phyloP scores from a whole-genome alignment of 2,113 vertebrate genomes.

The Pholis gunnellus region DNA sequence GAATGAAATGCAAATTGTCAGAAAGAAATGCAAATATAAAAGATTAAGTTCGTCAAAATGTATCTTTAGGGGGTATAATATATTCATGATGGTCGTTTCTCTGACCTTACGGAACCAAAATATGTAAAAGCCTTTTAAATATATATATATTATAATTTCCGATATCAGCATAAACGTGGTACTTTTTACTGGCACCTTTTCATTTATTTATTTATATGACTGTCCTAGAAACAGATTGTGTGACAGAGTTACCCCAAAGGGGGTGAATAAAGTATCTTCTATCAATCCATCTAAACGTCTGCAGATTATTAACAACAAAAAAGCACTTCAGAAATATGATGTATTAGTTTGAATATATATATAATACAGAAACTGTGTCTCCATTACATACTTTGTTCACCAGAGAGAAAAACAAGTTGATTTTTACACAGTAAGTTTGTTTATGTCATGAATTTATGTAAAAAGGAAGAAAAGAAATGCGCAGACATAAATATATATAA shows the following conservation, averaged over 20 bases:
- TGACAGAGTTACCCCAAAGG: too few species aligned
- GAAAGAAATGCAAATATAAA: not conserved
- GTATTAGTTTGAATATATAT: not conserved
- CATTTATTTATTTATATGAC: too few species aligned
- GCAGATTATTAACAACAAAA: not conserved
- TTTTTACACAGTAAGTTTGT: too few species aligned
- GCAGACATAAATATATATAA: not conserved
- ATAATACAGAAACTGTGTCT: not conserved
- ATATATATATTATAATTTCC: not conserved
- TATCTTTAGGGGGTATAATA: not conserved
- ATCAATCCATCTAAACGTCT: not conserved
- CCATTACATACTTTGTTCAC: not conserved
- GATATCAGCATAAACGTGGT: not conserved
- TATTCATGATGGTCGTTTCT: not conserved
- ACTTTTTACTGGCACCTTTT: too few species aligned
- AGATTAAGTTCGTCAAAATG: fast-evolving
- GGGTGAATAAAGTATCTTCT: too few species aligned
- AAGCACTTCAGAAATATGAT: not conserved
- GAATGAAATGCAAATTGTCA: not conserved
- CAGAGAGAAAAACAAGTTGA: not conserved
- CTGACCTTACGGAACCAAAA: not conserved
- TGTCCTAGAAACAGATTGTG: too few species aligned
- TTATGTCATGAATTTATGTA: too few species aligned
- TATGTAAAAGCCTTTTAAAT: not conserved
- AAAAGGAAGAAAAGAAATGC: too few species aligned